phyloP scores from a whole-genome alignment of 1,140 invertebrate species.

The Sitophilus oryzae region DNA sequence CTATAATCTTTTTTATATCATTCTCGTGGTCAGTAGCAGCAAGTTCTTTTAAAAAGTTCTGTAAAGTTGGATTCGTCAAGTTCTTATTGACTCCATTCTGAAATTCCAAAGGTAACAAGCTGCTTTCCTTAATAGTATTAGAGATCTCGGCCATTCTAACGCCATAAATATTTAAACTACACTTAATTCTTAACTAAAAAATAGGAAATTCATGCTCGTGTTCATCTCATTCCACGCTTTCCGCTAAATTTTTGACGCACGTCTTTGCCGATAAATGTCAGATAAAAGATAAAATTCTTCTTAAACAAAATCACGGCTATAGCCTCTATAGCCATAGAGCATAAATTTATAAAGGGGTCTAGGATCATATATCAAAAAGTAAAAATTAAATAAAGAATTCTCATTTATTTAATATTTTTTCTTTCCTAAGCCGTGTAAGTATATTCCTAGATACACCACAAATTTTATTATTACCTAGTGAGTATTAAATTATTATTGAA shows the following conservation, averaged over 20 bases:
- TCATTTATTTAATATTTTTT: too few relatives aligned
- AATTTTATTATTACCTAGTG: too few relatives aligned
- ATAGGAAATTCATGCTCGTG: slow-evolving; percentile 9
- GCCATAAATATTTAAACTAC: neutral
- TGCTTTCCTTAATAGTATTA: neutral
- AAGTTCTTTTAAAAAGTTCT: slow-evolving; percentile 19
- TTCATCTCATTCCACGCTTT: slow-evolving; percentile 17
- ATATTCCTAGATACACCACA: too few relatives aligned
- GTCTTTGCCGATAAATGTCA: slow-evolving; percentile 4
- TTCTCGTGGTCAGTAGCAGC: slow-evolving; percentile 13
- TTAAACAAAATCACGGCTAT: too few relatives aligned
- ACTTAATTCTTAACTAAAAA: slow-evolving; percentile 7
- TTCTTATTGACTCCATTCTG: slow-evolving; percentile 1
- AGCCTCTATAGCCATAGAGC: too few relatives aligned
- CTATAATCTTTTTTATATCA: slow-evolving; percentile 23
- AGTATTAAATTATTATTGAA: too few relatives aligned
- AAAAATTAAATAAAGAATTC: too few relatives aligned
- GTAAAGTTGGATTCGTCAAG: slow-evolving; percentile 5
- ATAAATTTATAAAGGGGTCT: too few relatives aligned
- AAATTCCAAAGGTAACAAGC: slow-evolving; percentile 12
- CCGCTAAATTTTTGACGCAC: slow-evolving; percentile 4
- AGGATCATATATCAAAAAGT: too few relatives aligned
- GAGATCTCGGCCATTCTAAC: neutral
- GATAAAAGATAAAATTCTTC: neutral
- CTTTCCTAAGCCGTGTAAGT: too few relatives aligned